Evolutionary conservation across 2,113 vertebrate species (phyloP), one percentile per base, ranked within the genome.

Genomic region (Chloropsis hardwickii): DNA sequence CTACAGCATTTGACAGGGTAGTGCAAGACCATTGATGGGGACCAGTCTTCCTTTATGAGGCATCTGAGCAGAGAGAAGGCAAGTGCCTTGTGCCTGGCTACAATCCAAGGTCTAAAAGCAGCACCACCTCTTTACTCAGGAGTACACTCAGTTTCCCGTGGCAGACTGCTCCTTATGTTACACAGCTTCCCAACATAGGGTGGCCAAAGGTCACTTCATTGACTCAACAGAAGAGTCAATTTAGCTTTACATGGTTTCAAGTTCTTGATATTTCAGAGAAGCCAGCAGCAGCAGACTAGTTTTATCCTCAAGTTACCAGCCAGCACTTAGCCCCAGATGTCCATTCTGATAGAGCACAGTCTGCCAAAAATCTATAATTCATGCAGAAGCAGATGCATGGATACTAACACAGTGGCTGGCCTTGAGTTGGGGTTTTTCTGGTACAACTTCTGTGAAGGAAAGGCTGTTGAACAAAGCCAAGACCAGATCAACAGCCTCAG

Each of bases 361-460:
- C 92, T 93, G 82, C 92, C 80, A 86, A 51, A 91, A 86, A 93
- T 93, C 74, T 71, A 44, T 95, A 92, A 76, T 94, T 94, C 83
- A 94, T 74, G 87, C 51, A 5, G 3, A 42, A 22, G 25, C 62
- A 77, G 57, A 90, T 37, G 33, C 45, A 61, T 11, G 14, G 56
- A 80, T 76, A 76, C 50, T 87, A 47, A 70, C 0, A 57, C 35
- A 71, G 50, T 14, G 47, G 23, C 39, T 37, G 31, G 37, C 16
- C 65, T 47, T 27, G 0, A 44, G 39, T 4, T 77, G 35, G 56
- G 35, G 7, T 39, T 57, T 86, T 45, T 29, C 18, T 27, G 80
- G 27, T 7, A 50, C 24, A 76, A 76, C 18, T 74, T 50, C 71
- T 25, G 13, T 22, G 50, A n/a, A 58, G 14, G 24, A 31, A 56